phyloP scores from a whole-genome alignment of 1,140 invertebrate species.

The Hylyphantes graminicola region DNA sequence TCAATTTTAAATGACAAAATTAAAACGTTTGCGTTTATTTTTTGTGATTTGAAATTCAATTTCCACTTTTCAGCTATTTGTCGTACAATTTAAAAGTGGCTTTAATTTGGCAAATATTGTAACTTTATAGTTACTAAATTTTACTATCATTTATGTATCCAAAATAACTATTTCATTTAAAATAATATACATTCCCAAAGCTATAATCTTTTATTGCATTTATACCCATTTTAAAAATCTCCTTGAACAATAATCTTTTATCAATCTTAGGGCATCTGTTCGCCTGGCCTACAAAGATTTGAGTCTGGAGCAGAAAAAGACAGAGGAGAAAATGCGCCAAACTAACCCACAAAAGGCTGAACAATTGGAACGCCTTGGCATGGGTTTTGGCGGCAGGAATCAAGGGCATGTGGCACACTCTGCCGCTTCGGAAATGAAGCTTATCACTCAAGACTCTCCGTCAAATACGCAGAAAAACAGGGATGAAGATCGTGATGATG shows the following conservation, averaged over 20 bases:
- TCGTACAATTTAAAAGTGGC: too few relatives aligned
- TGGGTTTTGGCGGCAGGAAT: conserved; percentile 76
- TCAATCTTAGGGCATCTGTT: conserved; percentile 74
- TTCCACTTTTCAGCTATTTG: too few relatives aligned
- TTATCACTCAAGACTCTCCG: conserved; percentile 85
- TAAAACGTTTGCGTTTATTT: too few relatives aligned
- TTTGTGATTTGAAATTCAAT: too few relatives aligned
- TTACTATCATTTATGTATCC: too few relatives aligned
- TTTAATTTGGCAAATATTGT: too few relatives aligned
- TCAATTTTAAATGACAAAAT: too few relatives aligned
- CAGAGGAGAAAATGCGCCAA: conserved; percentile 80
- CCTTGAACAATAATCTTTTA: neutral
- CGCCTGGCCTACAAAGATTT: conserved; percentile 91
- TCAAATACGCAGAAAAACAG: conserved; percentile 59
- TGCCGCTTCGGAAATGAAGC: conserved; percentile 90
- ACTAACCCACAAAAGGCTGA: conserved; percentile 88
- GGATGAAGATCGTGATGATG: conserved; percentile 67
- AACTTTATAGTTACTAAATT: too few relatives aligned
- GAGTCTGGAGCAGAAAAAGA: conserved; percentile 79
- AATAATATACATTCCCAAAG: too few relatives aligned
- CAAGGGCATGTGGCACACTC: conserved; percentile 78
- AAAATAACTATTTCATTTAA: too few relatives aligned
- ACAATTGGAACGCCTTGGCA: conserved; percentile 92
- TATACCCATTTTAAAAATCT: neutral
- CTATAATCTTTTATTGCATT: too few relatives aligned